Evolutionary conservation across 2,113 vertebrate genomes (phyloP).

Genomic region (Pristiophorus japonicus): DNA sequence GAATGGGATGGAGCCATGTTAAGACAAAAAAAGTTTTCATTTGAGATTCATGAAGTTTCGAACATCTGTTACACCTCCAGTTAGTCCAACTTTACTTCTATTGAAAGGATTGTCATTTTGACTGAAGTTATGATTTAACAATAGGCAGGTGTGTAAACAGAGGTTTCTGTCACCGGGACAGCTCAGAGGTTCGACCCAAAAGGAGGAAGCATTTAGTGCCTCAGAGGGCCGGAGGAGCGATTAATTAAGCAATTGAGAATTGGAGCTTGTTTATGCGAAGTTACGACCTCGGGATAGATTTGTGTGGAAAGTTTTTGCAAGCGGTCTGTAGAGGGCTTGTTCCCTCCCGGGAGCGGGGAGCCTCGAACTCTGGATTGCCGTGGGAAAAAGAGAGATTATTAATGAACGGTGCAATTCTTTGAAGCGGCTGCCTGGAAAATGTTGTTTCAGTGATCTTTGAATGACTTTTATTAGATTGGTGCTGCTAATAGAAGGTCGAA

Average conservation of each 20-base stretch:
- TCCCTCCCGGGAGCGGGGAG: not conserved
- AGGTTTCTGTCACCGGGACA: not conserved
- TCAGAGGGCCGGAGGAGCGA: not conserved
- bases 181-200: not conserved
- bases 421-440: slow-evolving; percentile 3
- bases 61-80: not conserved
- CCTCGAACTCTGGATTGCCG: not conserved
- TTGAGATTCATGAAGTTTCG: not conserved
- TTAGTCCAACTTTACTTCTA: not conserved
- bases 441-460: slow-evolving; percentile 12
- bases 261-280: not conserved
- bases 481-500: no score
- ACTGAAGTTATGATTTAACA: not conserved
- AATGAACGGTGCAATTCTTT: slow-evolving; percentile 19
- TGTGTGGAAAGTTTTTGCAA: not conserved
- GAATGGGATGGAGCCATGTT: not conserved
- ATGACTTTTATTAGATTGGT: not conserved
- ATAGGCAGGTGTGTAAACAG: not conserved
- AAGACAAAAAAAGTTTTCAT: not conserved
- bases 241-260: slow-evolving; percentile 22
- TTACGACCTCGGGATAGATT: slow-evolving; percentile 14
- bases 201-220: not conserved
- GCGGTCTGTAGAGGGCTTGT: not conserved
- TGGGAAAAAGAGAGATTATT: not conserved
- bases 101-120: not conserved